phyloP scores from a whole-genome alignment of 2,113 vertebrate species.

The Macquaria australasica region DNA sequence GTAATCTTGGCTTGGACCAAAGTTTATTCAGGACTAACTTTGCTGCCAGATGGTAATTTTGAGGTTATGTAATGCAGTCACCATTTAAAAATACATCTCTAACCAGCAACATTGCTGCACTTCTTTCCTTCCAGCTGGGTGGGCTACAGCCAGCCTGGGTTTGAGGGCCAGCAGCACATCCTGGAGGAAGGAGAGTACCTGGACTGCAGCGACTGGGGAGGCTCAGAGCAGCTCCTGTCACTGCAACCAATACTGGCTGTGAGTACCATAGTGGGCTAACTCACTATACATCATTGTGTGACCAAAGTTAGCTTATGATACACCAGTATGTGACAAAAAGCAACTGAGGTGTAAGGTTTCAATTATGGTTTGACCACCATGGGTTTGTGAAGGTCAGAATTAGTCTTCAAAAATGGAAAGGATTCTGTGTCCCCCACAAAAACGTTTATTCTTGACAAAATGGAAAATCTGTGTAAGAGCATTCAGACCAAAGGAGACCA shows the following conservation, averaged over 20 bases:
- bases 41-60: slow-evolving; percentile 5
- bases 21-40: background rate
- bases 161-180: slow-evolving; percentile 93
- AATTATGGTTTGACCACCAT: background rate
- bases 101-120: background rate
- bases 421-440: background rate
- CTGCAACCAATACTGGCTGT: slow-evolving; percentile 89
- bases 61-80: slow-evolving; percentile 24
- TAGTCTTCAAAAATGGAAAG: background rate
- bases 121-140: slow-evolving; percentile 87
- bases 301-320: background rate
- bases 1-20: background rate
- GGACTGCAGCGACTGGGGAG: slow-evolving; percentile 93
- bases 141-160: slow-evolving; percentile 90
- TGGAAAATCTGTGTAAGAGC: background rate
- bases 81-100: background rate
- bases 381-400: background rate
- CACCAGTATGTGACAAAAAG: background rate
- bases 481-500: background rate
- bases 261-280: slow-evolving; percentile 72
- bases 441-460: background rate
- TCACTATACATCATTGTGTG: background rate
- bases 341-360: background rate
- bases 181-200: slow-evolving; percentile 94
- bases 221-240: slow-evolving; percentile 85